Conservation (phyloP, 2,888 invertebrate species). For the Trilocha varians region DNA sequence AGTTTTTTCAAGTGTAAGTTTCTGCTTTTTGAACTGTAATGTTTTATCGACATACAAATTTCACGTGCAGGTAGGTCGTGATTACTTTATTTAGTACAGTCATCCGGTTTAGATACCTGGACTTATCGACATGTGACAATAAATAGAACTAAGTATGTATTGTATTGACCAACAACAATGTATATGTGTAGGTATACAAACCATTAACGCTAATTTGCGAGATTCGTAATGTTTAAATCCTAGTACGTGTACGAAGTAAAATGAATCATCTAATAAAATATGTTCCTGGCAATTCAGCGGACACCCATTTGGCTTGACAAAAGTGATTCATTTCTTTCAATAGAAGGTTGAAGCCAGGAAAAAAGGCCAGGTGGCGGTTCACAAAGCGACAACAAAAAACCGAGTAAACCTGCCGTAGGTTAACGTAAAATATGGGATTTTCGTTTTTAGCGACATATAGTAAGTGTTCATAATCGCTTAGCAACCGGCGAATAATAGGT, state of each 20-base stretch:
- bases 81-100: constrained; percentile 14
- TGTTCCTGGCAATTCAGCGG: constrained; percentile 22
- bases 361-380: constrained; percentile 67
- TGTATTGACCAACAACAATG: too few species aligned
- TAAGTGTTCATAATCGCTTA: constrained; percentile 39
- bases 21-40: too few species aligned
- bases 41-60: neutral
- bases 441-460: constrained; percentile 25
- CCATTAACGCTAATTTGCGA: too few species aligned
- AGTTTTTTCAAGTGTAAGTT: too few species aligned
- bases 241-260: constrained; percentile 1
- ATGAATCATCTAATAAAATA: constrained; percentile 29
- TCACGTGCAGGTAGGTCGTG: neutral
- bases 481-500: constrained; percentile 28
- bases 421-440: constrained; percentile 22
- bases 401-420: constrained; percentile 36
- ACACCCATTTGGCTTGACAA: constrained; percentile 36
- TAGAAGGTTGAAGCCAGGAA: constrained; percentile 45
- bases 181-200: too few species aligned
- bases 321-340: constrained; percentile 57
- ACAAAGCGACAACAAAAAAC: constrained; percentile 51
- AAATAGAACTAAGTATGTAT: constrained; percentile 3
- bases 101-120: constrained; percentile 30
- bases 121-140: constrained; percentile 21
- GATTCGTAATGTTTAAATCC: constrained; percentile 1